Base-by-base conservation (phyloP, 2,888 invertebrate genomes). In the Dusona sp. region DNA sequence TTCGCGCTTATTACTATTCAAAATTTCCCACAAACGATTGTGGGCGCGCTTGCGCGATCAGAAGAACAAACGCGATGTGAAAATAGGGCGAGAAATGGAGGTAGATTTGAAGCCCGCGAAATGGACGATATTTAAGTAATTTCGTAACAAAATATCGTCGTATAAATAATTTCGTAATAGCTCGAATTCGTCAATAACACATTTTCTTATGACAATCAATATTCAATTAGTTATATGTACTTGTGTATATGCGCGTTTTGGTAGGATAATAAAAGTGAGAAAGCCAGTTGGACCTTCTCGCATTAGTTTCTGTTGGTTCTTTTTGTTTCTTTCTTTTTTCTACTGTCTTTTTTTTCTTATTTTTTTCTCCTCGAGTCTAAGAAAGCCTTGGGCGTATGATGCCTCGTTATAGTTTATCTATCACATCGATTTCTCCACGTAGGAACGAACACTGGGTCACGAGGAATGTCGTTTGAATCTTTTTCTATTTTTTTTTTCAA, bases 381-480 rank as follows among this genome's bases (percentile, higher is more conserved):
- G 51, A 13, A 9, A 16, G 16, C 33, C 25, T 51, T 13, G 65
- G 19, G 45, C 33, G n/a, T 48, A 42, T 67, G 54, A 61, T 57
- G n/a, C 22, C 36, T 38, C 36, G 16, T 36, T 74, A 22, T 36
- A 33, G 6, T 74, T 48, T 74, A 61, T 84, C 45, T 84, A 84
- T 79, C 79, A 79, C 79, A 61, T 64, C 79, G 78, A 84, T 78
- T 65, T 80, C 51, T 73, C 64, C 36, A 51, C 25, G 45, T 64
- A 67, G 72, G 33, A 83, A 78, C 77, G 83, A 83, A 83, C 78
- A 78, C 83, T 64, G 61, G 68, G 54, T 72, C 73, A 51, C 67
- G 57, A 83, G 54, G 77, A 72, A 61, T 33, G 72, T 72, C 79
- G 79, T 54, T 79, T 57, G 45, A 68, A 61, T 29, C 25, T 61